Conservation (phyloP, 1,140 invertebrate genomes). For the Caerostris extrusa region DNA sequence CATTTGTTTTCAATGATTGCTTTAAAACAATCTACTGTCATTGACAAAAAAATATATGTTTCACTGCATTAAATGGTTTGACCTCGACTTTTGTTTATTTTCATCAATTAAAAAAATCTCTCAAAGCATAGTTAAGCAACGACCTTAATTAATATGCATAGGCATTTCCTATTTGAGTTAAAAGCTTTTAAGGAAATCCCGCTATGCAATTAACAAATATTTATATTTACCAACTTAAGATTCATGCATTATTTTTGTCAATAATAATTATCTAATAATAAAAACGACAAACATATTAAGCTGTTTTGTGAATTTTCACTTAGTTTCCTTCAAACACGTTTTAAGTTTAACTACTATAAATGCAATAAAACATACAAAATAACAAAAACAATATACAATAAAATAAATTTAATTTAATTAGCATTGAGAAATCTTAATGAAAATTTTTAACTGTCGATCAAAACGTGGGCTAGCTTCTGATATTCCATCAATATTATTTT, state of each 20-base stretch:
- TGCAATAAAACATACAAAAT: neutral
- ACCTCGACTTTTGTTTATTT: constrained; percentile 6
- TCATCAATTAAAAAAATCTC: neutral
- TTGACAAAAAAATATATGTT: neutral
- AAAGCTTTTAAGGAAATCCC: neutral
- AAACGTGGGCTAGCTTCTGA: no score
- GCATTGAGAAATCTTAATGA: no score
- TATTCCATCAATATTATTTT: no score
- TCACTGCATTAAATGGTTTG: neutral
- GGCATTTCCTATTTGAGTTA: neutral
- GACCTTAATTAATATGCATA: constrained; percentile 4
- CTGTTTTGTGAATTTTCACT: neutral
- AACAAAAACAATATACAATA: no score
- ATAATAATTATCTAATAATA: no score
- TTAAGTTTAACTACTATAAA: neutral
- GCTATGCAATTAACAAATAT: neutral
- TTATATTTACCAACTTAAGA: neutral
- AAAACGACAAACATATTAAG: no score
- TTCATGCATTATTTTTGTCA: no score
- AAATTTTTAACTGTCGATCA: no score
- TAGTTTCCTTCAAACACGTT: neutral
- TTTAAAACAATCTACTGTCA: neutral
- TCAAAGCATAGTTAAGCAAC: neutral
- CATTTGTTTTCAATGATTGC: neutral
- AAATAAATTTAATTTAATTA: no score